Base-by-base conservation (phyloP, 2,797 vertebrate genomes). In the Microctenopoma steveboyesi region DNA sequence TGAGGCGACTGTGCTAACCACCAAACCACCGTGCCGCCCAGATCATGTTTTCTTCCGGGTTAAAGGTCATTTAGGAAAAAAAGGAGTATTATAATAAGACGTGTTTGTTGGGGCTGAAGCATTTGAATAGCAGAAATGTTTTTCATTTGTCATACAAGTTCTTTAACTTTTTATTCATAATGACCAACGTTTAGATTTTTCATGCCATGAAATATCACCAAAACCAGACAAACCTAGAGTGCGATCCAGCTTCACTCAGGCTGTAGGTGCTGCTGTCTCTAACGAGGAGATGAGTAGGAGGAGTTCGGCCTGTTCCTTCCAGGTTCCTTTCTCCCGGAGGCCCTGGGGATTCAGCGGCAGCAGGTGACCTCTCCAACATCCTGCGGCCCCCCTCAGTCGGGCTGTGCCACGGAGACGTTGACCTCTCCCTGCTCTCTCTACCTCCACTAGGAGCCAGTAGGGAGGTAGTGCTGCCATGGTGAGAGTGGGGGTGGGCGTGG, bases 231-330 rank as follows among this genome's bases (percentile, higher is more conserved):
- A 88, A 98, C 98, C 97, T 97, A n/a, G 96, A 94, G 82, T 97
- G 96, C 0, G 96, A 96, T n/a, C 95, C 92, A 0, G 92, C 85
- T 1, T 99, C 98, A 3, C 93, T 96, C 27, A 99, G 94, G 58
- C 96, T 98, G 85, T 95, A 99, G 66, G 96, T 94, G 84, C 96
- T 98, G 85, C 95, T 95, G 83, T 99, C 98, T 85, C 97, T 92
- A 0, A 96, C 94, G 25, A 98, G 93, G 10, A 96, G 96, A 69
- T 93, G 96, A 2, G 97, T 95, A 3, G 95, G 96, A 56, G 94
- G 95, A 85, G 93, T 98, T 88, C 93, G 79, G 86, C 95, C 93
- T 77, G 86, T 85, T 7, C 75, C 82, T 0, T 91, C 90, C 48
- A 88, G 18, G 28, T 84, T 89, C 65, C 89, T 87, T 14, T 94